These are phyloP conservation scores for Noctua pronuba DNA, from an alignment of 2,888 invertebrate genomes.

Conservation along the genomic window DNA sequence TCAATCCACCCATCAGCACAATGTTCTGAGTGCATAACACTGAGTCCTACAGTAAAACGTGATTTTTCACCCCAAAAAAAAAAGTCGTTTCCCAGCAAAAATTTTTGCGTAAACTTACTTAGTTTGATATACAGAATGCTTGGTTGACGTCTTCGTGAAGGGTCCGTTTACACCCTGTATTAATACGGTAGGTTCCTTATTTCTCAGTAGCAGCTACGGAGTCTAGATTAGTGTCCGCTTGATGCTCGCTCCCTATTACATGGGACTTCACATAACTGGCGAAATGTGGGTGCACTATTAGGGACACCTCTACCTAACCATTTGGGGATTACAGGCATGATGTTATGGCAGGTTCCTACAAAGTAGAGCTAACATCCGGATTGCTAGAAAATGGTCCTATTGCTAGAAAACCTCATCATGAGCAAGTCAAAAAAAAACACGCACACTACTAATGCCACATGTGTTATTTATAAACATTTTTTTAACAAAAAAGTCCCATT, in stretches of 20 bases:
- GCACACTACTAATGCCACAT: not conserved
- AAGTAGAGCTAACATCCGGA: not conserved
- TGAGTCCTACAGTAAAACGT: too few relatives aligned
- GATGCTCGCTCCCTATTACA: not conserved
- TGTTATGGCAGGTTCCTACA: not conserved
- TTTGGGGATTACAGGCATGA: not conserved
- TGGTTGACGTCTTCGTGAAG: too few relatives aligned
- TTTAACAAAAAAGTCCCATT: constrained; percentile 5
- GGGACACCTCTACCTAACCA: not conserved
- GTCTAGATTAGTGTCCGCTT: not conserved
- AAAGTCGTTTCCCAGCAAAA: too few relatives aligned
- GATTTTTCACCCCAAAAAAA: too few relatives aligned
- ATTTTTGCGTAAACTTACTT: too few relatives aligned
- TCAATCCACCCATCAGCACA: too few relatives aligned
- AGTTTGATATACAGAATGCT: too few relatives aligned
- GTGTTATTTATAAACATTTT: not conserved
- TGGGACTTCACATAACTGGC: not conserved
- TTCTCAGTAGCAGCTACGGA: not conserved
- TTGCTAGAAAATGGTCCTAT: not conserved
- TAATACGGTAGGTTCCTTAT: not conserved
- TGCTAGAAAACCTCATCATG: not conserved
- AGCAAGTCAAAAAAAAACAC: not conserved
- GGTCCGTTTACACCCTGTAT: too few relatives aligned
- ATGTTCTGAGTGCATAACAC: too few relatives aligned
- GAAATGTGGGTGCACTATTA: not conserved